Evolutionary conservation across 2,797 vertebrate genomes (phyloP).

Genomic region (Pantherophis alleghaniensis): DNA sequence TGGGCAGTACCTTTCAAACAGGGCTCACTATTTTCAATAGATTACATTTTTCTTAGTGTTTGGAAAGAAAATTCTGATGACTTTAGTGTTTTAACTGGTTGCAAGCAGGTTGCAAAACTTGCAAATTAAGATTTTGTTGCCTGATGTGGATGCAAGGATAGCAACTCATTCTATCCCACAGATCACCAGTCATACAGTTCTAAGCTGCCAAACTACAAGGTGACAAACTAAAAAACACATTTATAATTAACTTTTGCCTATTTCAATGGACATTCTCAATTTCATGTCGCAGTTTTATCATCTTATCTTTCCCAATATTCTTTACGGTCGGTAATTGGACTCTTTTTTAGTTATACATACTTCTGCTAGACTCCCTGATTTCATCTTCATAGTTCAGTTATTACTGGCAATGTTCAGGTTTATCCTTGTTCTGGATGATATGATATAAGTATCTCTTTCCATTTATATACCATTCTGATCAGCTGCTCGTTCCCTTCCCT

Average conservation of each 20-base stretch:
- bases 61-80: neutral
- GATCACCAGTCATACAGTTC: neutral
- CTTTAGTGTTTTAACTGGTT: constrained; percentile 6
- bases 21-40: neutral
- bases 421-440: neutral
- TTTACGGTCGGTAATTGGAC: neutral
- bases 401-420: neutral
- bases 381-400: neutral
- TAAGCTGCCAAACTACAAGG: neutral
- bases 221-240: neutral
- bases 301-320: neutral
- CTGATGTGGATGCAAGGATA: neutral
- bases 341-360: neutral
- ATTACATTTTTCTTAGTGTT: constrained; percentile 2
- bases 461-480: neutral
- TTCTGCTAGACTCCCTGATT: neutral
- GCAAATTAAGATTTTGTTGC: neutral
- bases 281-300: neutral
- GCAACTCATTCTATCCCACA: neutral
- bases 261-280: neutral
- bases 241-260: neutral
- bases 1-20: neutral
- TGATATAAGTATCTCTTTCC: neutral
- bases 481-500: neutral
- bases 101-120: neutral